phyloP scores from a whole-genome alignment of 2,797 vertebrate species.

The Erithacus rubecula region DNA sequence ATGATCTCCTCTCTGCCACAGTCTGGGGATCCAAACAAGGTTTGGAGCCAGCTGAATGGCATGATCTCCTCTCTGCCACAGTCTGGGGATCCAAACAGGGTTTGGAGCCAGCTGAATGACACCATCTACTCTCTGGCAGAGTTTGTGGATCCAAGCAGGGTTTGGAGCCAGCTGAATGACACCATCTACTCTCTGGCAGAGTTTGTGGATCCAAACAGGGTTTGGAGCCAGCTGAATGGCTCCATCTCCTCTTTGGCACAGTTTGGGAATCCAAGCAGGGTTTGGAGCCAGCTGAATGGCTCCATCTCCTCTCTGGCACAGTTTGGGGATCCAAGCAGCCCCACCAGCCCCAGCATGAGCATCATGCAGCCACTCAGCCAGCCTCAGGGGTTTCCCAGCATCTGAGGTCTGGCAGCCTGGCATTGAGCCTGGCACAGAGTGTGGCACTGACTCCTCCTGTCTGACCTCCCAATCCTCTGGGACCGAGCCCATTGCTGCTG shows the following conservation, averaged over 20 bases:
- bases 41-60: background rate
- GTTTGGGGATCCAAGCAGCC: no score
- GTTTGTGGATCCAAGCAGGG: no score
- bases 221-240: background rate
- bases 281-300: background rate
- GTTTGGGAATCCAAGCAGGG: accelerated
- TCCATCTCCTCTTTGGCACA: background rate
- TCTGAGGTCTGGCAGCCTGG: background rate
- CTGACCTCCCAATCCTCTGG: background rate
- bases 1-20: no score
- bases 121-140: background rate
- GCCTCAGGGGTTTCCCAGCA: accelerated
- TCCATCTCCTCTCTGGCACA: background rate
- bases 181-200: background rate
- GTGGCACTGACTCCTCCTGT: background rate
- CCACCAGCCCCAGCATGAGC: accelerated
- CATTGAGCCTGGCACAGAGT: background rate
- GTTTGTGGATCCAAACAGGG: background rate
- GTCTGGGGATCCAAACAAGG: no score
- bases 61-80: background rate
- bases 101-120: background rate
- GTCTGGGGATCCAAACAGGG: accelerated
- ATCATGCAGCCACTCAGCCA: accelerated
- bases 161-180: background rate
- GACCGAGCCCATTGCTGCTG: background rate